phyloP scores from a whole-genome alignment of 2,113 vertebrate genomes.

The Vidua chalybeata region DNA sequence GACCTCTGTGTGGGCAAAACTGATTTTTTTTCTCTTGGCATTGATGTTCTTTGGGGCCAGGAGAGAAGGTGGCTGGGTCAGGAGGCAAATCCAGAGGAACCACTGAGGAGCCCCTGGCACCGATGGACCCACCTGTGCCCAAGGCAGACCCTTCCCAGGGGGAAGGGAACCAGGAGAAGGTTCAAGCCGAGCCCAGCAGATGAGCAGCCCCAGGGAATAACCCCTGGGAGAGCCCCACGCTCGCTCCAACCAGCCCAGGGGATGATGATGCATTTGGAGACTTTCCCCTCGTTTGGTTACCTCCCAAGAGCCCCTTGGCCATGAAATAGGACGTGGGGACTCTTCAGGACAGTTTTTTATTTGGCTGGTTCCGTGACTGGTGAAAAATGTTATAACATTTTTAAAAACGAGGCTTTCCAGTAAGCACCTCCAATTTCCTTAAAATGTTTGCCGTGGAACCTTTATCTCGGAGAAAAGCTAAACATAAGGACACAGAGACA shows the following conservation, averaged over 20 bases:
- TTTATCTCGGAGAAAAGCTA: constrained; percentile 42
- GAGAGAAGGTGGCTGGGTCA: background rate
- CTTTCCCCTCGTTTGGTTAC: background rate
- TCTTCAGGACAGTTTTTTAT: background rate
- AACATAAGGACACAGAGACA: constrained; percentile 51
- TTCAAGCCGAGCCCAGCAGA: background rate
- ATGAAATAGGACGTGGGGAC: background rate
- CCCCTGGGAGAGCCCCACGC: background rate
- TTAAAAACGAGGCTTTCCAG: constrained; percentile 4
- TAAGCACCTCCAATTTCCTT: constrained; percentile 57
- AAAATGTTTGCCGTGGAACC: constrained; percentile 48
- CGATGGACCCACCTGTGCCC: rapidly evolving
- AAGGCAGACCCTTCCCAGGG: background rate
- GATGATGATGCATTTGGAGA: background rate
- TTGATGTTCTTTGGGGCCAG: background rate
- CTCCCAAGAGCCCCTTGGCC: background rate
- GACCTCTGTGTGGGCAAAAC: background rate
- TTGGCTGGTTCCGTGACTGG: background rate
- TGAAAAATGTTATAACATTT: background rate
- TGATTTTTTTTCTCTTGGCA: background rate
- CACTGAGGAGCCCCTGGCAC: rapidly evolving
- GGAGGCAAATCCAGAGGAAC: background rate
- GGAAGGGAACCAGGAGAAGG: background rate
- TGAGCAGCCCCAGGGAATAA: rapidly evolving
- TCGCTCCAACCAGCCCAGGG: background rate